These are phyloP conservation scores for Mystacornis crossleyi DNA, from an alignment of 2,113 vertebrate genomes.

Conservation along the genomic window DNA sequence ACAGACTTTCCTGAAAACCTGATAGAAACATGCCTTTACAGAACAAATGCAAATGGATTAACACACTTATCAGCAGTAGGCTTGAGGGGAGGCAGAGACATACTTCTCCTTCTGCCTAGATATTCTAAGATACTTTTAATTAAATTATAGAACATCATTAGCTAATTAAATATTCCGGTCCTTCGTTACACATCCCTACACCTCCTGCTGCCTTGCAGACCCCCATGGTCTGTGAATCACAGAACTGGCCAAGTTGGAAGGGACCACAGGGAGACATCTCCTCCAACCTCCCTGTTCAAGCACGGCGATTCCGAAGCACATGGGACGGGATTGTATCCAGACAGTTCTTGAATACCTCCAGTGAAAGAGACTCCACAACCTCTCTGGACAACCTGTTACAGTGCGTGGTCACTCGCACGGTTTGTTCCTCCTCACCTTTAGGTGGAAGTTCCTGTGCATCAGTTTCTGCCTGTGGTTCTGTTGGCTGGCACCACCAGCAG, in stretches of 20 bases:
- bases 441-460: too few relatives aligned
- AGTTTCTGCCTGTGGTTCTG: not conserved
- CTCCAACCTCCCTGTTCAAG: not conserved
- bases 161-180: not conserved
- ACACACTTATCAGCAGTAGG: not conserved
- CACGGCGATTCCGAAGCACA: not conserved
- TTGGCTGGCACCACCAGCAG: not conserved
- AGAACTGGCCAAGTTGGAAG: not conserved
- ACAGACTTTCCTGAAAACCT: conserved; percentile 21
- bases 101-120: not conserved
- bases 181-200: not conserved
- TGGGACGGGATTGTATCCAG: not conserved
- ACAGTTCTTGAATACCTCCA: not conserved
- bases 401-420: not conserved
- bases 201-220: not conserved
- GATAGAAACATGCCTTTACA: conserved; percentile 21
- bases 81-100: conserved; percentile 16
- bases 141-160: conserved; percentile 15
- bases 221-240: fast-evolving
- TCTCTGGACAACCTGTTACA: not conserved
- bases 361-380: not conserved
- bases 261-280: not conserved
- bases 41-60: conserved; percentile 24
- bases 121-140: not conserved
- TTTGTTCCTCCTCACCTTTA: not conserved